These are phyloP conservation scores for Elephantulus edwardii DNA, from an alignment of 2,113 vertebrate genomes.

Conservation along the genomic window DNA sequence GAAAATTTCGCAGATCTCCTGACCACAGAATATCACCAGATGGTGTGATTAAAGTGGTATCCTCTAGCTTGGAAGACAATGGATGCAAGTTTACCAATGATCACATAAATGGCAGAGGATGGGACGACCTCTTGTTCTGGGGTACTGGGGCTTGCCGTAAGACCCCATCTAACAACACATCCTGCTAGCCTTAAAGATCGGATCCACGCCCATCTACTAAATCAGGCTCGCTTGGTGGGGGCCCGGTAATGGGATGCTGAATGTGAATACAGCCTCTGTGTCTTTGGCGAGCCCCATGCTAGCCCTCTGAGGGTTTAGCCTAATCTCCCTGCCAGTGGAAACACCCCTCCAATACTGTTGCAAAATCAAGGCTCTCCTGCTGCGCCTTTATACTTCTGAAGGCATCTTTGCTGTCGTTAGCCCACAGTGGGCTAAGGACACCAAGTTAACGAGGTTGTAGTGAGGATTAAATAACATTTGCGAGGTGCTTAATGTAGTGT, in stretches of 20 bases:
- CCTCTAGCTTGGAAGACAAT: background rate
- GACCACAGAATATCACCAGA: background rate
- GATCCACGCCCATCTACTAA: background rate
- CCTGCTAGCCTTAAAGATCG: background rate
- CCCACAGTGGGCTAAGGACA: background rate
- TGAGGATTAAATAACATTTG: background rate
- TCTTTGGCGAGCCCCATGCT: background rate
- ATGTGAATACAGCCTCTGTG: background rate
- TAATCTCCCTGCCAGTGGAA: background rate
- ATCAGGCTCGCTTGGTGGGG: background rate
- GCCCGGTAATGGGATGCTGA: background rate
- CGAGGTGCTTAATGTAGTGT: background rate
- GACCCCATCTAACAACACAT: background rate
- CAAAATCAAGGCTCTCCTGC: constrained; percentile 14
- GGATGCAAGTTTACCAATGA: background rate
- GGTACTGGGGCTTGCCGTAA: background rate
- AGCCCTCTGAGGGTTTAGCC: background rate
- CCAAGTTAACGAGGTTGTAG: background rate
- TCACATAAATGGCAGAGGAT: background rate
- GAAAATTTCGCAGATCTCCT: background rate
- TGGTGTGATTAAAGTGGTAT: background rate
- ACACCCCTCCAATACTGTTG: background rate
- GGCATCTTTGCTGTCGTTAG: constrained; percentile 7
- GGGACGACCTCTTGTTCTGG: background rate
- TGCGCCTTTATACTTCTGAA: background rate